Evolutionary conservation across 64 coral and sea anemone genomes (phyloP), one percentile per base, ranked within the genome.

Genomic region (Platygyra sinensis): DNA sequence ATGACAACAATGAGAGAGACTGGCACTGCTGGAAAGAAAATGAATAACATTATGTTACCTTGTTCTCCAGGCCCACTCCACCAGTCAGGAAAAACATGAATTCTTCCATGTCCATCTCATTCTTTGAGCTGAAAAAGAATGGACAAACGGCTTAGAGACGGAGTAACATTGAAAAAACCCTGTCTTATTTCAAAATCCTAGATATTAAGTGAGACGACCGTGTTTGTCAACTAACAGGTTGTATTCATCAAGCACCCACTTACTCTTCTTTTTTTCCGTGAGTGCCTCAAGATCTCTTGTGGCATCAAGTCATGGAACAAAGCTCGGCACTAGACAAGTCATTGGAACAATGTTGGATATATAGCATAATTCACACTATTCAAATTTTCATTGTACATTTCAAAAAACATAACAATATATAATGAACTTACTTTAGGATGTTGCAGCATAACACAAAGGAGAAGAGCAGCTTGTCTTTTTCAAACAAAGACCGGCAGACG

Each of bases 51-150:
- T 22, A 69, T 69, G 15, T 73, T 82, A 99, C 97, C 97, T 99
- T 99, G 61, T 99, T 99, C 90, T 99, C 94, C 60, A 99, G 74
- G 13, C 97, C 97, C 49, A 99, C 86, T 80, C 97, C 97, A 51
- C 97, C 97, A 72, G 97, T 99, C 51, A 99, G 85, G 78, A 99
- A 99, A 81, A 99, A 99, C 89, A 99, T 90, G 73, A 99, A 99
- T 67, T 99, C 97, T 61, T 95, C 91, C 80, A 93, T 89, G 90
- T 95, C 97, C 27, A 99, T 89, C 62, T 99, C 97, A 79, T 89
- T 87, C 73, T 99, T 99, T 76, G 97, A 79, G 42, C 94, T 96
- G 65, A 8, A 80, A 80, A 52, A 79, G 78, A 57, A 12, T 14
- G 11, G 54, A 57, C 10, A 57, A 13, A 57, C 15, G 10, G 54